Evolutionary conservation across 2,113 vertebrate species (phyloP).

Genomic region (Hippocampus abdominalis): DNA sequence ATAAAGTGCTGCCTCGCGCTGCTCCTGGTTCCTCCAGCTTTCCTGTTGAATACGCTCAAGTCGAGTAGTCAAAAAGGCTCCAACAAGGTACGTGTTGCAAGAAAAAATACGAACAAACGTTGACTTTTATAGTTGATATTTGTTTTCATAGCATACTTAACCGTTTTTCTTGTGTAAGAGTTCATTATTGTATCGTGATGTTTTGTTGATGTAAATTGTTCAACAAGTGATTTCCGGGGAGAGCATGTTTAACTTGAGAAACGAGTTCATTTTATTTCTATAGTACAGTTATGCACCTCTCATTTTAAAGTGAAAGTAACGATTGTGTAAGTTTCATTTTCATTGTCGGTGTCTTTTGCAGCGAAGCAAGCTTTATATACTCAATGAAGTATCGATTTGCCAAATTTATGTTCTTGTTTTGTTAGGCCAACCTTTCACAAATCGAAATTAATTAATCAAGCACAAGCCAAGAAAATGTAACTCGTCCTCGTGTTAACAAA

Average conservation of each 20-base stretch:
- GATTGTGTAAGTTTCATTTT: not conserved
- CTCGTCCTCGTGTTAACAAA: not conserved
- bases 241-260: not conserved
- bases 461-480: not conserved
- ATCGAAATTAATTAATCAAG: not conserved
- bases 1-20: constrained; percentile 36
- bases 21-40: not conserved
- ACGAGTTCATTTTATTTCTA: not conserved
- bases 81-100: constrained; percentile 39
- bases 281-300: not conserved
- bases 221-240: constrained; percentile 32
- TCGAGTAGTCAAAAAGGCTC: not conserved
- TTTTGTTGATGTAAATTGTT: not conserved
- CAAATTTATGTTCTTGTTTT: no score
- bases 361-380: not conserved
- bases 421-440: not conserved
- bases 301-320: not conserved
- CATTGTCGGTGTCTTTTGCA: not conserved
- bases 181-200: not conserved
- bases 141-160: not conserved
- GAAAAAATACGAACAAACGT: not conserved
- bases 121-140: not conserved
- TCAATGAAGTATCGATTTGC: not conserved
- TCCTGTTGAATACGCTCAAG: no score
- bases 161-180: not conserved